Base-by-base conservation (phyloP, 2,797 vertebrate genomes). In the Aphelocoma californica region DNA sequence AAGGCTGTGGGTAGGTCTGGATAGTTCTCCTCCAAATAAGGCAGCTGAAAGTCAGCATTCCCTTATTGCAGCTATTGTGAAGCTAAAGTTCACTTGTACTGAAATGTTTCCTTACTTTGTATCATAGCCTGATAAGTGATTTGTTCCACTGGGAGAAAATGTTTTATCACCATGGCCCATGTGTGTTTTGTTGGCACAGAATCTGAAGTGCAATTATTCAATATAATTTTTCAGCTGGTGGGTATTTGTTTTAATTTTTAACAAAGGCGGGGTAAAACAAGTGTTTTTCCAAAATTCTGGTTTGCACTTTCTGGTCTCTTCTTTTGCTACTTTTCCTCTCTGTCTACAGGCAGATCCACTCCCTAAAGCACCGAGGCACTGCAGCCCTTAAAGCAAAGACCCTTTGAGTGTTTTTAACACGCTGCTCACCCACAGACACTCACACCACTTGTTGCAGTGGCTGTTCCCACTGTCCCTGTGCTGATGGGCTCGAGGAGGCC, bases 101-200 rank as follows among this genome's bases (percentile, higher is more conserved):
- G 92, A 92, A 96, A 96, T 92, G 75, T 96, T 96, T 94, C 93
- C 94, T 95, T 96, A 89, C 87, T 96, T 97, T 96, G 70, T 95
- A 88, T 91, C 95, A 82, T 85, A 92, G 79, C 87, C 86, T 79
- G 96, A 88, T 95, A 94, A 93, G 87, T 94, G 93, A 97, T 96
- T 89, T 96, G 84, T 90, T 96, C 73, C 89, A 84, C 84, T 88
- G 82, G 78, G 81, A 95, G 84, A 92, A 72, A 90, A 88, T 64
- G 56, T 97, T 97, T 97, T 96, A 95, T 97, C 95, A 96, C 91
- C 67, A 75, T 1, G 0, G 65, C 60, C 81, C 87, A 97, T 96
- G 96, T 97, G 93, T 94, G 81, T 57, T 96, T 96, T 92, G 86
- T 93, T 94, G 97, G 95, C 96, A 96, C 70, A 34, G 81, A 90